phyloP scores from a whole-genome alignment of 2,113 vertebrate species.

The Trinectes maculatus region DNA sequence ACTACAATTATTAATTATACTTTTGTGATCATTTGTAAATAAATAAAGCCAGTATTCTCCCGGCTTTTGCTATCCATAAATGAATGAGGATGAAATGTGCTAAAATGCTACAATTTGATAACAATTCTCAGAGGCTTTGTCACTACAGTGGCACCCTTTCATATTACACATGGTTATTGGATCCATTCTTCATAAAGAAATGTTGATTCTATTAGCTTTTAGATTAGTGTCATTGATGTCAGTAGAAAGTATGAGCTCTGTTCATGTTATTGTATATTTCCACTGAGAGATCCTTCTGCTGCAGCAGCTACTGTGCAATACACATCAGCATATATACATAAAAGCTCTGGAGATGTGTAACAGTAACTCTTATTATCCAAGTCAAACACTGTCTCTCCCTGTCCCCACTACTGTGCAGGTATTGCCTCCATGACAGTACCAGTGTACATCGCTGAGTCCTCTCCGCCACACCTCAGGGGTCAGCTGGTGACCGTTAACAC shows the following conservation, averaged over 20 bases:
- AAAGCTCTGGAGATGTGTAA: no score
- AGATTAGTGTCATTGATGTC: neutral
- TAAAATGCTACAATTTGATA: no score
- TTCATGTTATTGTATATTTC: neutral
- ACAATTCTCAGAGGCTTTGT: no score
- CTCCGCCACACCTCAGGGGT: constrained; percentile 92
- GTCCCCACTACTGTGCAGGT: constrained; percentile 75
- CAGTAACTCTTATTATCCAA: neutral
- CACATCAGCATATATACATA: neutral
- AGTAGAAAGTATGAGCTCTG: no score
- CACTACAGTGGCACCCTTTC: no score
- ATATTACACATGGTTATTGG: neutral
- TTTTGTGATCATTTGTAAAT: no score
- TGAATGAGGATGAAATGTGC: no score
- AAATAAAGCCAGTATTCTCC: no score
- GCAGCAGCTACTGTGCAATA: neutral
- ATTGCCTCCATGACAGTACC: constrained; percentile 98
- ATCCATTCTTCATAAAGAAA: neutral
- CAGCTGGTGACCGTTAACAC: constrained; percentile 96
- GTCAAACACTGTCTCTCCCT: neutral
- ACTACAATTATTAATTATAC: neutral
- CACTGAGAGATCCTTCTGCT: neutral
- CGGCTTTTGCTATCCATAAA: no score
- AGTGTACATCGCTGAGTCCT: constrained; percentile 96
- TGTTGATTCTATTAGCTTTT: neutral